These are phyloP conservation scores for Neoaliturus tenellus DNA, from an alignment of 2,888 invertebrate genomes.

Conservation along the genomic window DNA sequence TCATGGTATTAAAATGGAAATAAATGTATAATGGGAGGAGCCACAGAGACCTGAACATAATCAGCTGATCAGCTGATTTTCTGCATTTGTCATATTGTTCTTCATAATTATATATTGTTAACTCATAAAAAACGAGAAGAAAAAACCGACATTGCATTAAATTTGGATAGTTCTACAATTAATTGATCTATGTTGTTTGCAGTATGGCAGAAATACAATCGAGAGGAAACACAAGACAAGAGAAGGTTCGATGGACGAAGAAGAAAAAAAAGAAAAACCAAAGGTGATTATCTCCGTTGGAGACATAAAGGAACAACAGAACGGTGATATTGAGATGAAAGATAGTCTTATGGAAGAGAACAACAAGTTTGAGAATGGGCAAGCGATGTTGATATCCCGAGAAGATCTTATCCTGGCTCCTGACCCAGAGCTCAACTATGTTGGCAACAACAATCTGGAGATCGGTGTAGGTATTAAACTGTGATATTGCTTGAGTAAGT, in stretches of 20 bases:
- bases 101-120: too few species aligned
- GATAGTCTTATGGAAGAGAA: conserved; percentile 75
- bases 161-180: too few species aligned
- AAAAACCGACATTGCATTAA: too few species aligned
- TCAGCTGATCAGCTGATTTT: too few species aligned
- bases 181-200: conserved; percentile 67
- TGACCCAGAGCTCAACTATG: conserved; percentile 79
- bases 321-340: conserved; percentile 70
- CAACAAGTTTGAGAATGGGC: conserved; percentile 66
- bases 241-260: conserved; percentile 44
- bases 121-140: too few species aligned
- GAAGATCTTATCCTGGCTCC: conserved; percentile 86
- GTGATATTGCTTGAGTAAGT: too few species aligned
- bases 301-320: conserved; percentile 1
- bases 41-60: too few species aligned
- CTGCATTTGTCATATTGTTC: too few species aligned
- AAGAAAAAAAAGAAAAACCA: conserved; percentile 3
- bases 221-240: conserved; percentile 72
- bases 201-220: conserved; percentile 91
- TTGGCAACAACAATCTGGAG: conserved; percentile 71
- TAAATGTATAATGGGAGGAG: too few species aligned
- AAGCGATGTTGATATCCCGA: conserved; percentile 77
- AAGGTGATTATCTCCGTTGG: conserved; percentile 34
- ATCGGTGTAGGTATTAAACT: conserved; percentile 64
- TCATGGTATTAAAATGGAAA: too few species aligned